phyloP scores from a whole-genome alignment of 2,797 vertebrate genomes.

The Notamacropus eugenii region DNA sequence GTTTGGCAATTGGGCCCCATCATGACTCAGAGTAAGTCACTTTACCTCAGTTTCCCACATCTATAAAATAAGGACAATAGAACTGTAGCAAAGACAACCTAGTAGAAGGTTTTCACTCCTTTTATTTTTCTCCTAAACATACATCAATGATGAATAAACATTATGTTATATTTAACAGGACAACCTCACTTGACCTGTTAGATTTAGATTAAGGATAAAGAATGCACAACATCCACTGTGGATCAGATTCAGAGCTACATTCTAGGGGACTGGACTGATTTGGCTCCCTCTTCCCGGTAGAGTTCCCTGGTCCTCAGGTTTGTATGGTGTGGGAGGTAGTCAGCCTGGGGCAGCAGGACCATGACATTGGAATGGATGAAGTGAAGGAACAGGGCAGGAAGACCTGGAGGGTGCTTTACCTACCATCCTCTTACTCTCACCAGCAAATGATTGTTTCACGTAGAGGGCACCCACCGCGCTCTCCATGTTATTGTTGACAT shows the following conservation, averaged over 20 bases:
- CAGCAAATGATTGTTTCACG: slow-evolving; percentile 92
- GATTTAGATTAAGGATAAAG: not conserved
- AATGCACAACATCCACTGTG: not conserved
- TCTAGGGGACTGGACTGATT: not conserved
- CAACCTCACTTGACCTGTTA: not conserved
- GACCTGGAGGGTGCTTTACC: slow-evolving; percentile 62
- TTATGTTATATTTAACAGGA: not conserved
- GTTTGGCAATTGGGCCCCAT: not conserved
- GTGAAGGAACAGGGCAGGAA: not conserved
- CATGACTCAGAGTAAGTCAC: not conserved
- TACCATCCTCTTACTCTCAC: slow-evolving; percentile 96
- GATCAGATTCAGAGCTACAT: not conserved
- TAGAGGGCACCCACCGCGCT: slow-evolving; percentile 96
- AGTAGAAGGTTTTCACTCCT: not conserved
- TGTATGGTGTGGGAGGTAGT: not conserved
- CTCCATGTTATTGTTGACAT: slow-evolving; percentile 97
- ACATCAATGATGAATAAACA: not conserved
- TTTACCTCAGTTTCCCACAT: not conserved
- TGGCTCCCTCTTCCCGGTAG: not conserved
- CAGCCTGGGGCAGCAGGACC: not conserved
- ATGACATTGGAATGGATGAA: not conserved
- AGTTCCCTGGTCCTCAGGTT: not conserved
- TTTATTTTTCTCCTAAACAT: not conserved
- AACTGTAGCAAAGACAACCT: not conserved
- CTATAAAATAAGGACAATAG: not conserved